These are phyloP conservation scores for Rousettus madagascariensis DNA, from an alignment of 2,797 vertebrate genomes.

Conservation along the genomic window DNA sequence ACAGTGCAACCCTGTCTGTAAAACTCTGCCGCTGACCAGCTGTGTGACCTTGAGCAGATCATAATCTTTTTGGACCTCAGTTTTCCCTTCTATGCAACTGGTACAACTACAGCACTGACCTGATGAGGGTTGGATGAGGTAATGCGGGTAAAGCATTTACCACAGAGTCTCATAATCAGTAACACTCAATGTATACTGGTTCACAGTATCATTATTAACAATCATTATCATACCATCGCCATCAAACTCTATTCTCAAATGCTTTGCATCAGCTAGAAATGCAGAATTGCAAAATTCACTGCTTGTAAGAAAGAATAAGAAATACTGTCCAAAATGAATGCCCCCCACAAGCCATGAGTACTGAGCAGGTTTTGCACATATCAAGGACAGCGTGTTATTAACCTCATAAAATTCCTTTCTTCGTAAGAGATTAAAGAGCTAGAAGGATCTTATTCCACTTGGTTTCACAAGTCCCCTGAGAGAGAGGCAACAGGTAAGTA, in stretches of 20 bases:
- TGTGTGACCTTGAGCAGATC: neutral
- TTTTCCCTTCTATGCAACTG: neutral
- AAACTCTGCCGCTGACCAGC: neutral
- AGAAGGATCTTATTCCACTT: constrained; percentile 2
- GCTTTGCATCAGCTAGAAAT: neutral
- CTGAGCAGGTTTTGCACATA: neutral
- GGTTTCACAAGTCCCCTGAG: constrained; percentile 48
- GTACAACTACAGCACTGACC: neutral
- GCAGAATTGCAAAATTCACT: neutral
- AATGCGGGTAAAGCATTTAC: neutral
- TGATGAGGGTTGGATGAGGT: neutral
- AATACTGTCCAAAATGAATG: constrained; percentile 53
- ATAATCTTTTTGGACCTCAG: neutral
- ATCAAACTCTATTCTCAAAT: constrained; percentile 6
- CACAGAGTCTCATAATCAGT: neutral
- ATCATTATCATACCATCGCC: neutral
- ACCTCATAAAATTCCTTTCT: constrained; percentile 64
- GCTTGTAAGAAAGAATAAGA: neutral
- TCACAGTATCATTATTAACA: neutral
- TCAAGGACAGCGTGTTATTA: constrained; percentile 62
- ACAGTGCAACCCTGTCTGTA: neutral
- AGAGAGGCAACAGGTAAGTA: constrained; percentile 46
- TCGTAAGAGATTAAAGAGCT: constrained; percentile 63
- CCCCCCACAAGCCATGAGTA: neutral
- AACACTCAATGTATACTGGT: neutral